Percentiles rank a stretch among this genome's conserved stretches.
Conservation (phyloP, 2,888 invertebrate genomes). For the Pristionchus entomophagus region DNA sequence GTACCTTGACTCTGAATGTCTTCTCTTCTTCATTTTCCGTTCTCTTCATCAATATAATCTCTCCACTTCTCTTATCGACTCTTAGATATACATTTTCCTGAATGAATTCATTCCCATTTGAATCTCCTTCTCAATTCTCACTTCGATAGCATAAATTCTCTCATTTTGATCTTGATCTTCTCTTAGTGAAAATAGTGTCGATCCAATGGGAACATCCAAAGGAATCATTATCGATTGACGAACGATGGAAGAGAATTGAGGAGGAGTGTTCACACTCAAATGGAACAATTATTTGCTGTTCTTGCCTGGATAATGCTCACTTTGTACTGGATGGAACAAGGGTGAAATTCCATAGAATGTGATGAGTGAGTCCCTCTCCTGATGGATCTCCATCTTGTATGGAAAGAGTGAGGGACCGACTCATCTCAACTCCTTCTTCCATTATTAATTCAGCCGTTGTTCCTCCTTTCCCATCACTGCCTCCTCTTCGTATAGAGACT, state of each 20-base stretch:
- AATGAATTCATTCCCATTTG: not conserved
- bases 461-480: constrained; percentile 33
- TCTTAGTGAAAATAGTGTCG: constrained; percentile 2
- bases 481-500: not conserved
- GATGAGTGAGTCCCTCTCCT: not conserved
- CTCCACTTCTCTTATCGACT: constrained; percentile 5
- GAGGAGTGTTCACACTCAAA: not conserved
- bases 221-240: constrained; percentile 31
- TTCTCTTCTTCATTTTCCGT: not conserved
- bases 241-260: constrained; percentile 30
- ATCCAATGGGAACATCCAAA: not conserved
- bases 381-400: constrained; percentile 32
- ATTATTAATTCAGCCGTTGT: constrained; percentile 31
- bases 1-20: constrained; percentile 27
- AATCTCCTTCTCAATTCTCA: not conserved
- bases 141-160: constrained; percentile 18
- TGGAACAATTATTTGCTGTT: not conserved
- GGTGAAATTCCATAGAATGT: constrained; percentile 5
- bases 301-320: not conserved
- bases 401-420: not conserved
- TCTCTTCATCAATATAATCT: not conserved
- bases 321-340: not conserved
- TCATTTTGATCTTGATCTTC: constrained; percentile 1
- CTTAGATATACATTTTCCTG: not conserved
- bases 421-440: not conserved